A percentile compares a stretch with the other conserved stretches of the same genome.
phyloP scores from a whole-genome alignment of 2,888 invertebrate species.

The Chloromyia formosa region DNA sequence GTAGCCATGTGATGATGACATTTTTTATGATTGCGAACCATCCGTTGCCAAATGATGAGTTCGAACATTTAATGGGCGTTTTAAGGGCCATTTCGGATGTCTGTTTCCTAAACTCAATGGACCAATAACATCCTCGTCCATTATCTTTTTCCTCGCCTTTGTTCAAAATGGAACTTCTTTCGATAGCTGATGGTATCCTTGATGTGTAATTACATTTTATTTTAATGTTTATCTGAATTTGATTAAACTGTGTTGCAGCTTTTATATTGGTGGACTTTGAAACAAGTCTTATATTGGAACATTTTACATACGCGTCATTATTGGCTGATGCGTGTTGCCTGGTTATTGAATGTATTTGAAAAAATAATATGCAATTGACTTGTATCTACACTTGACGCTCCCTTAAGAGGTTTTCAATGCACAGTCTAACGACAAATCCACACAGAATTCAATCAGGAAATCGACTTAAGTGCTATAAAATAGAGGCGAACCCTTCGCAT shows the following conservation, averaged over 20 bases:
- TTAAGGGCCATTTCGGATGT: conserved; percentile 47
- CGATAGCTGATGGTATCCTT: conserved; percentile 46
- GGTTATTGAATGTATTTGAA: no score
- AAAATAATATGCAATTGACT: no score
- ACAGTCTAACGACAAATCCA: conserved; percentile 47
- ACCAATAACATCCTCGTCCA: neutral
- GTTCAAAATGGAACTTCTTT: conserved; percentile 27
- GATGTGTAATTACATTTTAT: conserved; percentile 51
- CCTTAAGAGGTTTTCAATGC: conserved; percentile 33
- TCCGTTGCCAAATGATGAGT: conserved; percentile 48
- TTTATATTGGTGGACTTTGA: no score
- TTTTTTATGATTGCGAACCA: conserved; percentile 45
- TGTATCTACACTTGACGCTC: no score
- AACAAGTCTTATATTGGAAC: no score
- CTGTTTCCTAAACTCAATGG: conserved; percentile 40
- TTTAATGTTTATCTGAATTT: conserved; percentile 46
- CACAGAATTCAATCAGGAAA: conserved; percentile 47
- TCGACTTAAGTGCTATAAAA: neutral
- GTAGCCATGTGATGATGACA: conserved; percentile 47
- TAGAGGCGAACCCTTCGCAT: neutral
- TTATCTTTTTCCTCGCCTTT: conserved; percentile 15
- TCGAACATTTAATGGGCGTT: conserved; percentile 49
- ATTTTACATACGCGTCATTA: no score
- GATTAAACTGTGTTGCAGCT: conserved; percentile 14
- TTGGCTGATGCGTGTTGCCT: no score